phyloP scores from a whole-genome alignment of 1,140 invertebrate genomes.

The Bombus superbus region DNA sequence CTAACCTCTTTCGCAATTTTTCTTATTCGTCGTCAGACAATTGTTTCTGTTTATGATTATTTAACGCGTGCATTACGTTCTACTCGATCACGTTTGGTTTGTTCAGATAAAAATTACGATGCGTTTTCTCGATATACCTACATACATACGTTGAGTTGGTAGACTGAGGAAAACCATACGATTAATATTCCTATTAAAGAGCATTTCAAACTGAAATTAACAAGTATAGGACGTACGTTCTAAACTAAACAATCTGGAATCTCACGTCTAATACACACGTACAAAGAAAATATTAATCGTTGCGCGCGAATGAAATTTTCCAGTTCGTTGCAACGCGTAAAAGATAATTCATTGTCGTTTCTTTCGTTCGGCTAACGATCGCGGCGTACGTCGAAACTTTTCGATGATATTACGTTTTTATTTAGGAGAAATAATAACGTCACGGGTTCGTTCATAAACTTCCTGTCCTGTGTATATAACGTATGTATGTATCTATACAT shows the following conservation, averaged over 20 bases:
- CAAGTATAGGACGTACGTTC: not conserved
- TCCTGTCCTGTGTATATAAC: not conserved
- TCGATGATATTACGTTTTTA: not conserved
- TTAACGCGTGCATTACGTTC: too few species aligned
- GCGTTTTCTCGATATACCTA: not conserved
- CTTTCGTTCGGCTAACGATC: not conserved
- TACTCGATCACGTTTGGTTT: too few species aligned
- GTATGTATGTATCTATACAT: not conserved
- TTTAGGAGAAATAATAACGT: not conserved
- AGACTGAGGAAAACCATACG: not conserved
- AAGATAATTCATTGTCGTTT: not conserved
- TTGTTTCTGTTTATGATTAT: not conserved
- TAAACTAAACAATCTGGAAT: not conserved
- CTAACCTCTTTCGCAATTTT: not conserved
- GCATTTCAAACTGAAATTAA: not conserved
- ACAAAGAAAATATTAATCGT: not conserved
- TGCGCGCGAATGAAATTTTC: not conserved
- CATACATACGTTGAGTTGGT: not conserved
- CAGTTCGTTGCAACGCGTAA: not conserved
- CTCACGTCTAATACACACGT: not conserved
- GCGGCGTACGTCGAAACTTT: not conserved
- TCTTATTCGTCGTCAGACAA: not conserved
- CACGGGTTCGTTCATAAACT: not conserved
- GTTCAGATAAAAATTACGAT: not conserved
- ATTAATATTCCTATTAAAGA: not conserved